A percentile compares a stretch with the other conserved stretches of the same genome.
Evolutionary conservation across 2,113 vertebrate genomes (phyloP).

Genomic region (Amblyornis subalaris): DNA sequence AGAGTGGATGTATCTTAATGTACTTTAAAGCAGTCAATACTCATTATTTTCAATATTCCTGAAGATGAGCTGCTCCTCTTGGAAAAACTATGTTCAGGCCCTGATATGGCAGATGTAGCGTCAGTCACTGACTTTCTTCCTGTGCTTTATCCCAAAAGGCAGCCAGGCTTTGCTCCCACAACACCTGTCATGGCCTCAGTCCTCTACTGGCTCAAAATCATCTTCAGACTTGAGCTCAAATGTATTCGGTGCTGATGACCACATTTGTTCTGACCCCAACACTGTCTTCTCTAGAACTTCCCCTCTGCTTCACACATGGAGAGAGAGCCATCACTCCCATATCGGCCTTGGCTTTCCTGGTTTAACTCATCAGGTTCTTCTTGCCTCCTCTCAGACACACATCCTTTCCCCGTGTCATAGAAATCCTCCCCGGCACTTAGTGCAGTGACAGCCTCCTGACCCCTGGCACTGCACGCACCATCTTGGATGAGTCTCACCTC

Average conservation of each 20-base stretch:
- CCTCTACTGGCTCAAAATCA: not conserved
- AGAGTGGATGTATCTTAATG: not conserved
- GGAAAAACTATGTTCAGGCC: not conserved
- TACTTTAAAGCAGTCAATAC: not conserved
- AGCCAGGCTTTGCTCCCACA: not conserved
- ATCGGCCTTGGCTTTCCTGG: not conserved
- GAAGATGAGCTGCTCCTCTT: not conserved
- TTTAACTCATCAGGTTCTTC: not conserved
- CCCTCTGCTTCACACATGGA: not conserved
- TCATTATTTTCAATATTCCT: not conserved
- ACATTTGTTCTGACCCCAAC: not conserved
- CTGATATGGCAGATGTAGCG: not conserved
- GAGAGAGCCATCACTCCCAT: not conserved
- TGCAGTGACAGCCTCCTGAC: not conserved
- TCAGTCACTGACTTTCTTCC: not conserved
- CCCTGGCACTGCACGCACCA: not conserved
- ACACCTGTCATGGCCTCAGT: not conserved
- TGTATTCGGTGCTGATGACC: not conserved
- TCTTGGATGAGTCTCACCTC: not conserved
- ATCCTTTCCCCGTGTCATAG: accelerated
- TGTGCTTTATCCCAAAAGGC: not conserved
- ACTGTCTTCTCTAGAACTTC: accelerated
- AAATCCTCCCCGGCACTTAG: not conserved
- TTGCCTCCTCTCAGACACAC: not conserved
- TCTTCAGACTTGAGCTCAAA: not conserved